Evolutionary conservation across 2,113 vertebrate genomes (phyloP).

Genomic region (Salvelinus fontinalis): DNA sequence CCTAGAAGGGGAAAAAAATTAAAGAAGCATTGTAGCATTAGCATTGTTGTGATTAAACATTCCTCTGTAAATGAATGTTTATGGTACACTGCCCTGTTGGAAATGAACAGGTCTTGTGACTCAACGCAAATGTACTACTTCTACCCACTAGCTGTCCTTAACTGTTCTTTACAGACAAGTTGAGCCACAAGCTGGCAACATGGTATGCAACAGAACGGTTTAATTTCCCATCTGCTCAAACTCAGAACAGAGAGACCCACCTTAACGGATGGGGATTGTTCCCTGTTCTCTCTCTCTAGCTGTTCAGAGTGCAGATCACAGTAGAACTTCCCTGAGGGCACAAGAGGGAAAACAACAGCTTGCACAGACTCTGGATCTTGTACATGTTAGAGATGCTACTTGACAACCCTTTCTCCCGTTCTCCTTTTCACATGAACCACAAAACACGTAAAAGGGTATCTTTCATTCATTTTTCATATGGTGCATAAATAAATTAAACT

Average conservation of each 20-base stretch:
- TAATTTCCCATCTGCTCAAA: conserved; percentile 1
- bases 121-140: neutral
- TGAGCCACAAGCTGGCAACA: conserved; percentile 1
- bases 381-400: neutral
- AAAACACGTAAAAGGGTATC: neutral
- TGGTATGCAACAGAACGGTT: neutral
- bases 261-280: conserved; percentile 38
- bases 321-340: conserved; percentile 72
- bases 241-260: conserved; percentile 46
- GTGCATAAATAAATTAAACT: conserved; percentile 46
- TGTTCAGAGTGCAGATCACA: conserved; percentile 76
- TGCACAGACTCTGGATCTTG: neutral
- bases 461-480: conserved; percentile 49
- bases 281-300: conserved; percentile 28
- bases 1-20: conserved; percentile 28
- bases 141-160: neutral
- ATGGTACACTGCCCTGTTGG: neutral
- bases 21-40: neutral
- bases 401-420: neutral
- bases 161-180: neutral
- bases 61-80: neutral
- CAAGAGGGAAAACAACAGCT: conserved; percentile 22
- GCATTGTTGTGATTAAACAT: neutral
- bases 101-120: neutral
- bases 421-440: conserved; percentile 10